phyloP scores from a whole-genome alignment of 2,797 vertebrate genomes.

The Pteropus rufus region DNA sequence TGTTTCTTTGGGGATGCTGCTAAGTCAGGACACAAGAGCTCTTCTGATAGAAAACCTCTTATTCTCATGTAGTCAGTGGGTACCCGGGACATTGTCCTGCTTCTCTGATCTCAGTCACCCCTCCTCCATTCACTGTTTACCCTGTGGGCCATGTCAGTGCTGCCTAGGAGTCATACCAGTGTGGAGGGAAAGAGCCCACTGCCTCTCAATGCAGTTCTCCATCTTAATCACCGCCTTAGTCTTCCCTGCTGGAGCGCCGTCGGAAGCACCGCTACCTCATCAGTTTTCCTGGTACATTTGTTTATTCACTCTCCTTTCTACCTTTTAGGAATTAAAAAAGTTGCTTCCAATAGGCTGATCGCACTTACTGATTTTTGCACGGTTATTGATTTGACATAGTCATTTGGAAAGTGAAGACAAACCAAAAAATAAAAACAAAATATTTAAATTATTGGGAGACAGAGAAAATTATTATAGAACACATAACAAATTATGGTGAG shows the following conservation, averaged over 20 bases:
- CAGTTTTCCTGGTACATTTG: neutral
- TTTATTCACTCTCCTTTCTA: neutral
- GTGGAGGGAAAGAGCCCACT: neutral
- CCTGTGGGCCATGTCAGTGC: neutral
- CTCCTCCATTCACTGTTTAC: neutral
- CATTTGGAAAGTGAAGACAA: conserved; percentile 17
- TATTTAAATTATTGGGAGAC: neutral
- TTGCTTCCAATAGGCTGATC: neutral
- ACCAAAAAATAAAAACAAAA: neutral
- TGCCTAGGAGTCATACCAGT: too few relatives aligned
- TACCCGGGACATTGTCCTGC: neutral
- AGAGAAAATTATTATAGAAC: neutral
- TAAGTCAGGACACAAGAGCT: neutral
- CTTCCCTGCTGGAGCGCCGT: neutral
- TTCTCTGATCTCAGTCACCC: neutral
- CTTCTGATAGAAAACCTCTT: neutral
- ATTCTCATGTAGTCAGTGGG: neutral
- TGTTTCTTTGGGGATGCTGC: neutral
- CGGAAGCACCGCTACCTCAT: neutral
- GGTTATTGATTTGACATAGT: neutral
- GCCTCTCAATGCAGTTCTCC: neutral
- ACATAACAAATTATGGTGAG: neutral
- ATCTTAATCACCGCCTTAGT: neutral
- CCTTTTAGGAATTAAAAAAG: neutral
- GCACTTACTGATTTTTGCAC: neutral